Base-by-base conservation (phyloP, 2,888 invertebrate species). In the Dicycla oo region DNA sequence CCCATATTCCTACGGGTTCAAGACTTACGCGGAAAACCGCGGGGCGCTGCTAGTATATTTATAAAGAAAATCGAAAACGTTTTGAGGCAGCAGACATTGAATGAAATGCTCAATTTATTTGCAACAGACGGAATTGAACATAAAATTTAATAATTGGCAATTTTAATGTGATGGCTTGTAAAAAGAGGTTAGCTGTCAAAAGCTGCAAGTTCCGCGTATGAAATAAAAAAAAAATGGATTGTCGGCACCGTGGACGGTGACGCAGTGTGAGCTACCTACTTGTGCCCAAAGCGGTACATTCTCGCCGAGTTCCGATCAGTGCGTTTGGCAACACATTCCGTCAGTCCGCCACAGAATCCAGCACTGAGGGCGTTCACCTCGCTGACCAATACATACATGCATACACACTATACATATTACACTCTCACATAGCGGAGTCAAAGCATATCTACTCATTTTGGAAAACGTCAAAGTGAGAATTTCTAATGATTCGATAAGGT, bases 271-370 rank as follows among this genome's bases (percentile, higher is more conserved):
- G 80, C 82, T 87, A 86, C 90, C 90, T 90, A 90, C 90, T 88
- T 90, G 88, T 88, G 89, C 84, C 84, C 87, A 89, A 90, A 90
- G 91, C 91, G 90, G 89, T 87, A 89, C 88, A 88, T 91, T 90
- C 92, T 91, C 90, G 83, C 83, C 88, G 90, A 90, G 93, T 94
- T 94, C 93, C 93, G 92, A 94, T 94, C 93, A 91, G 86, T 94
- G 94, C 94, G 93, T 95, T 95, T 94, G 93, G 94, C 93, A 94
- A 94, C 90, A 93, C 93, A 94, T 94, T 93, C 94, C 94, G 92
- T 88, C 94, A 91, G 92, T 86, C 88, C 87, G 91, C 85, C 88
- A 88, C 91, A 90, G 91, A 92, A 91, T 91, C 93, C 92, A 91
- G 90, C 89, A 89, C 90, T 86, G 84, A 83, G 94, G 93, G 83